These are phyloP conservation scores for Ornithorhynchus anatinus DNA, from an alignment of 2,113 vertebrate species.

Conservation along the genomic window DNA sequence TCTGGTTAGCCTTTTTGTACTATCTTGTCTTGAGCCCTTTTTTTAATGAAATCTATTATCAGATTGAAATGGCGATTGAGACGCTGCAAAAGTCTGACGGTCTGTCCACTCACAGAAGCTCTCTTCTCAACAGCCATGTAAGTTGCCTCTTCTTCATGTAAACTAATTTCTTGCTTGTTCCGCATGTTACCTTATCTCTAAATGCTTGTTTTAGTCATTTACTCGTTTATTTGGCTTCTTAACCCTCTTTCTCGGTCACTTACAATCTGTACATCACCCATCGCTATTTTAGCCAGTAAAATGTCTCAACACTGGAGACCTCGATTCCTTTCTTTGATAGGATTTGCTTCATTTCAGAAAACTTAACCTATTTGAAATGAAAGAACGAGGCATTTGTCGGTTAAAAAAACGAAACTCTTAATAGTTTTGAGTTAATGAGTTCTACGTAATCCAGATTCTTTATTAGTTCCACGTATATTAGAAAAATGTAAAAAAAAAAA, in stretches of 20 bases:
- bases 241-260: slow-evolving; percentile 66
- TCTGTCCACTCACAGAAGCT: slow-evolving; percentile 86
- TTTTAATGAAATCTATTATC: slow-evolving; percentile 89
- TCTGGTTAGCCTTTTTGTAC: slow-evolving; percentile 80
- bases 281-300: slow-evolving; percentile 55
- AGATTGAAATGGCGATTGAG: slow-evolving; percentile 90
- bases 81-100: slow-evolving; percentile 88
- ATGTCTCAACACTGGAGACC: slow-evolving; percentile 50
- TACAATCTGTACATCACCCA: slow-evolving; percentile 58
- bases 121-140: slow-evolving; percentile 89
- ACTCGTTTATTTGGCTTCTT: slow-evolving; percentile 67
- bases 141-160: slow-evolving; percentile 81
- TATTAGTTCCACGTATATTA: neutral
- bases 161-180: slow-evolving; percentile 74
- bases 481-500: too few relatives aligned
- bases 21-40: slow-evolving; percentile 84
- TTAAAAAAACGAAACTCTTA: too few relatives aligned
- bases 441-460: neutral
- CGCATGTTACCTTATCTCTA: slow-evolving; percentile 79
- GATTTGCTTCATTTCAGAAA: slow-evolving; percentile 17
- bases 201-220: slow-evolving; percentile 76
- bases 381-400: neutral
- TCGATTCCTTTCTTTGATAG: slow-evolving; percentile 40
- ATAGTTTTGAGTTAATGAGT: neutral
- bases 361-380: slow-evolving; percentile 19